Conservation (phyloP, 1,140 invertebrate genomes). For the Drusus annulatus region DNA sequence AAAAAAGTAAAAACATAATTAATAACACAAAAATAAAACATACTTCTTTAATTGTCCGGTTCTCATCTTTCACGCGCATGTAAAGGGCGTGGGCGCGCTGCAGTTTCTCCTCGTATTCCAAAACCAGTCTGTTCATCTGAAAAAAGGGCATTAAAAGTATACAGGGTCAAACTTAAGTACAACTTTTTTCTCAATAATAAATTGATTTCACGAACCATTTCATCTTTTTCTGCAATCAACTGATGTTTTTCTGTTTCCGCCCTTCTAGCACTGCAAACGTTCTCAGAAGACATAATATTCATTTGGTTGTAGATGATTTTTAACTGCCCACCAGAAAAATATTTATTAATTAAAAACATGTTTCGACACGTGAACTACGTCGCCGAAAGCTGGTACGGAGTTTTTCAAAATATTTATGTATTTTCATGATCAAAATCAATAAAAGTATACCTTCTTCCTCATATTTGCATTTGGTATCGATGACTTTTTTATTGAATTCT, state of each 20-base stretch:
- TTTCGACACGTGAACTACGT: too few species aligned
- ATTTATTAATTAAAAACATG: too few species aligned
- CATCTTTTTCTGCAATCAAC: conserved; percentile 39
- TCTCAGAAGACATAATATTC: conserved; percentile 26
- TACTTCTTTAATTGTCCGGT: too few species aligned
- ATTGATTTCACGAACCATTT: conserved; percentile 45
- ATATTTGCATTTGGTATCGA: conserved; percentile 26
- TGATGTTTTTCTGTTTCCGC: conserved; percentile 34
- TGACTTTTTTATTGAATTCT: conserved; percentile 14
- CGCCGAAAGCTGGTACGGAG: too few species aligned
- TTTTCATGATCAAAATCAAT: neutral
- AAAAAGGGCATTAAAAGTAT: conserved; percentile 31
- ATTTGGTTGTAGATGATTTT: conserved; percentile 48
- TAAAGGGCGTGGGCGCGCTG: conserved; percentile 63
- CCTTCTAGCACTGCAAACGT: conserved; percentile 18
- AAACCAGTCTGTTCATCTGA: conserved; percentile 66
- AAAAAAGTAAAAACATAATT: too few species aligned
- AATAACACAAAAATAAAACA: too few species aligned
- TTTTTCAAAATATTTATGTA: too few species aligned
- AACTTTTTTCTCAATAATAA: neutral
- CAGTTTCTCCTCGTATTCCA: conserved; percentile 70
- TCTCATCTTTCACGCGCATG: conserved; percentile 63
- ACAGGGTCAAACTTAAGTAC: too few species aligned
- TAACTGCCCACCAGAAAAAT: conserved; percentile 1
- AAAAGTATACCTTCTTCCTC: conserved; percentile 35